phyloP scores from a whole-genome alignment of 53 echinoderm and acorn worm genomes.

The Crossaster papposus region DNA sequence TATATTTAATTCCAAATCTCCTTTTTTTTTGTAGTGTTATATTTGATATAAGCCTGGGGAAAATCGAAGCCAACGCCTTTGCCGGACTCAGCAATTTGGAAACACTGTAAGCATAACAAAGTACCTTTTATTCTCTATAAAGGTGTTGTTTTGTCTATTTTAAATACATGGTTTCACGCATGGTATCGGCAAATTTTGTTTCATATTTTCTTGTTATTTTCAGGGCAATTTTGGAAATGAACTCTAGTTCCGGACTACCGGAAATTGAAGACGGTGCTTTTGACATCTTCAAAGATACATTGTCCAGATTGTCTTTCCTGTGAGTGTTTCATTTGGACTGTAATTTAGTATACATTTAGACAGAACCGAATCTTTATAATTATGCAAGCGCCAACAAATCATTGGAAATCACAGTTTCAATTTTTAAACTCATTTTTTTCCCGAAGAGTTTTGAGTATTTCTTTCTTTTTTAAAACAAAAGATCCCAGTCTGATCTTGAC shows the following conservation, averaged over 20 bases:
- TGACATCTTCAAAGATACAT: neutral
- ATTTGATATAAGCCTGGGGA: slow-evolving; percentile 17
- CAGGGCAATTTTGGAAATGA: neutral
- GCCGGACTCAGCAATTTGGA: slow-evolving; percentile 2
- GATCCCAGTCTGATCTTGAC: neutral
- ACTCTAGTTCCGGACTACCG: neutral
- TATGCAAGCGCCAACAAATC: too few relatives aligned
- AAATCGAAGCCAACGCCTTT: slow-evolving; percentile 24
- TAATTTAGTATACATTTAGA: too few relatives aligned
- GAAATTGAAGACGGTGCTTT: slow-evolving; percentile 24
- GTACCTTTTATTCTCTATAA: too few relatives aligned
- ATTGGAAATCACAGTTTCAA: too few relatives aligned
- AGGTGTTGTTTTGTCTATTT: neutral
- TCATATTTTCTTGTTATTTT: neutral
- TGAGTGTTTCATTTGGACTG: neutral
- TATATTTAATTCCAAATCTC: neutral
- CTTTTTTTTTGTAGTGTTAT: neutral
- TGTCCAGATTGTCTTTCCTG: slow-evolving; percentile 22
- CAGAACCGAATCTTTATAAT: too few relatives aligned
- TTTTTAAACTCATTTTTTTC: too few relatives aligned
- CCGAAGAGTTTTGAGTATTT: neutral
- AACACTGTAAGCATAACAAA: slow-evolving; percentile 25
- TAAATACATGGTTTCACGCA: too few relatives aligned
- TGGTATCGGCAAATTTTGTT: neutral
- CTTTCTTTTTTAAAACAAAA: neutral